Conservation (phyloP, 2,888 invertebrate species). For the Cremastinae sp. region DNA sequence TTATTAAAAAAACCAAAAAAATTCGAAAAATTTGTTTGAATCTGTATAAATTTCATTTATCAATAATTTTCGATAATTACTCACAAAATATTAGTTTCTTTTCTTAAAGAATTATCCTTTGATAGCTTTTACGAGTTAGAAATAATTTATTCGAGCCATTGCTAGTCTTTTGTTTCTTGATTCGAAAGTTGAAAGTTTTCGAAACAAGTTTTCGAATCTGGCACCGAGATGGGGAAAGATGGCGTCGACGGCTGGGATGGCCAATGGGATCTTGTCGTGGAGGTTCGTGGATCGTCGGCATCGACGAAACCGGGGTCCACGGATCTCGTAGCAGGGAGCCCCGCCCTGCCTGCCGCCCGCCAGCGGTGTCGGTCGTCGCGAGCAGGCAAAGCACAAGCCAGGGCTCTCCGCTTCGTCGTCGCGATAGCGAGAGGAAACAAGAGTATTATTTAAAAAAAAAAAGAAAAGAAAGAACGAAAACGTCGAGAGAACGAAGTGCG, state of each 20-base stretch:
- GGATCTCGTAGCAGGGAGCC: constrained; percentile 75
- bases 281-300: constrained; percentile 54
- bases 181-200: neutral
- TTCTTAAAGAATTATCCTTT: no score
- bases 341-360: constrained; percentile 76
- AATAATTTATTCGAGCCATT: no score
- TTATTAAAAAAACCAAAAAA: no score
- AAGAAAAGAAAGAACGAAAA: constrained; percentile 17
- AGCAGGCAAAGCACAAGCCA: constrained; percentile 51
- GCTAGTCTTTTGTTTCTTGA: neutral
- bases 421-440: constrained; percentile 53
- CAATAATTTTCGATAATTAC: no score
- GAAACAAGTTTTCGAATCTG: constrained; percentile 44
- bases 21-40: no score
- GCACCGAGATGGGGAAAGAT: constrained; percentile 4
- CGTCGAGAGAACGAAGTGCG: constrained; percentile 16
- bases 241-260: neutral
- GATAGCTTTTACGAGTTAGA: no score
- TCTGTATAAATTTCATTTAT: no score
- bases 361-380: constrained; percentile 59
- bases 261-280: constrained; percentile 22
- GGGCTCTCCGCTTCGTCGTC: constrained; percentile 58
- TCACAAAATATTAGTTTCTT: no score
- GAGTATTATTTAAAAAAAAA: constrained; percentile 24
- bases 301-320: constrained; percentile 73